Evolutionary conservation across 2,797 vertebrate genomes (phyloP), one percentile per base, ranked within the genome.

Genomic region (Setipinna tenuifilis): DNA sequence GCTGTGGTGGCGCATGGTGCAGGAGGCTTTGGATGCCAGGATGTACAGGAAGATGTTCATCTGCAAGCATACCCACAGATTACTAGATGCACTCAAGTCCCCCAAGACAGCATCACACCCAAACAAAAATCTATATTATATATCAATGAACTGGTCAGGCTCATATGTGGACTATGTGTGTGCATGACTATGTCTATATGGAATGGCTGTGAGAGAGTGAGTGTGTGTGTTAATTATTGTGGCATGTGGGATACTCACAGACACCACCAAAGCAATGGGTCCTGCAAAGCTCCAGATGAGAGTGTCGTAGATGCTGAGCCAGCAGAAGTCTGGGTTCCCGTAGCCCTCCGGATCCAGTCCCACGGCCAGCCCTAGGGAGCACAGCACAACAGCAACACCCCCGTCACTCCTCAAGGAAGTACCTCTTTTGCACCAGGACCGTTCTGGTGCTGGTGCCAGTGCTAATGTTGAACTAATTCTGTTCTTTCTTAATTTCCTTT

Each of bases 271-370:
- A 71, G 95, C 94, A 41, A 97, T 96, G 14, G 98, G 98, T 46
- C 98, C 98, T 0, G 96, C 97, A 1, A 99, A 96, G 90, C 98
- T 99, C 98, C 98, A 99, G 88, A 99, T 96, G 68, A 99, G 94
- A 0, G 96, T 98, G 90, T 99, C 98, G 0, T 98, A 97, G 91
- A 99, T 92, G 9, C 98, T 97, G 75, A 99, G 93, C 98, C 98
- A 99, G 89, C 98, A 99, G 95, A 98, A 99, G 89, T 99, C 98
- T 0, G 98, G 97, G 93, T 98, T 99, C 21, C 98, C 98, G 0
- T 98, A 99, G 62, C 98, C 98, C 91, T 99, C 97, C 0, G 98
- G 98, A 89, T 99, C 98, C 91, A 99, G 91, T 6, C 98, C 98
- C 83, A 99, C 98, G 0, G 98, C 98, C 85, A 99, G 89, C 87